Evolutionary conservation across 2,888 invertebrate species (phyloP).

Genomic region (Sinopyrophorus schimmeli): DNA sequence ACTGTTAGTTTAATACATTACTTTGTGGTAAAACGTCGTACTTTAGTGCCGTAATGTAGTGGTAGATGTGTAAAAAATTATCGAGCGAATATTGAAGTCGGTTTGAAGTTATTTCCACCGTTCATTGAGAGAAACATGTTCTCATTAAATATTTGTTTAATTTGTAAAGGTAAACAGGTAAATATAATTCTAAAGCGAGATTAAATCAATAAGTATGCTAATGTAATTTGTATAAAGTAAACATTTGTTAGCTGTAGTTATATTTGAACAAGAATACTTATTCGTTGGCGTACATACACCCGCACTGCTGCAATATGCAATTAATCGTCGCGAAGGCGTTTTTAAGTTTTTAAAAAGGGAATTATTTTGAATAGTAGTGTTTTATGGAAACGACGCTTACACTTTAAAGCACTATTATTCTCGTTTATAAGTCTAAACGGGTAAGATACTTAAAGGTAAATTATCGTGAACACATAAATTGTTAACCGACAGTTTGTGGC

Average conservation of each 20-base stretch:
- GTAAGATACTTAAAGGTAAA: slow-evolving; percentile 34
- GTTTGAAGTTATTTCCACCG: background rate
- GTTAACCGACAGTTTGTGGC: slow-evolving; percentile 34
- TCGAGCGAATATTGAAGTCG: background rate
- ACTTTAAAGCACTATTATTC: slow-evolving; percentile 21
- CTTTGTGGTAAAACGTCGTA: no score
- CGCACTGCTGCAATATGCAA: slow-evolving; percentile 14
- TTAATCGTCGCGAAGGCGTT: slow-evolving; percentile 13
- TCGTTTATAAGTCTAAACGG: background rate
- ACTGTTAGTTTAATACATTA: no score
- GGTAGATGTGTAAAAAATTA: slow-evolving; percentile 1
- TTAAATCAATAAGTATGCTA: slow-evolving; percentile 1
- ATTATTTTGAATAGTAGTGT: slow-evolving; percentile 24
- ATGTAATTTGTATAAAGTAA: slow-evolving; percentile 1
- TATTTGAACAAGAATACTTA: no score
- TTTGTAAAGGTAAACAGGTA: background rate
- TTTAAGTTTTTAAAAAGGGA: slow-evolving; percentile 9
- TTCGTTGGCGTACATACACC: slow-evolving; percentile 9
- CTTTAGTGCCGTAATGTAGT: no score
- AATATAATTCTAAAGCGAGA: background rate
- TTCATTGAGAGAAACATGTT: no score
- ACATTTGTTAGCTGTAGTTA: background rate
- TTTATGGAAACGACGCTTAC: slow-evolving; percentile 18
- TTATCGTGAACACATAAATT: slow-evolving; percentile 45
- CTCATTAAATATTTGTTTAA: background rate